phyloP scores from a whole-genome alignment of 1,140 invertebrate genomes.

The Globodera rostochiensis region DNA sequence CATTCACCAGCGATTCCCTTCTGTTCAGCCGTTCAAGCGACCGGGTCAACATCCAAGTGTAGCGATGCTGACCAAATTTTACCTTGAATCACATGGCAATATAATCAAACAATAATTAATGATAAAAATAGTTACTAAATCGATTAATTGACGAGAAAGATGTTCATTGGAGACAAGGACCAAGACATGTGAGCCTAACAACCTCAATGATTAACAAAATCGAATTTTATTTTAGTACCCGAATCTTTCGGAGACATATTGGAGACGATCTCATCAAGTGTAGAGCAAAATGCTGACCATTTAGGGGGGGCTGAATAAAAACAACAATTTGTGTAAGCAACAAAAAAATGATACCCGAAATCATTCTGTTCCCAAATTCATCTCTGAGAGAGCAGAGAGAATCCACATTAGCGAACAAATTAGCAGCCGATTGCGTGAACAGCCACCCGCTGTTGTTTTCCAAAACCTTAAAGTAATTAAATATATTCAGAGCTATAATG shows the following conservation, averaged over 20 bases:
- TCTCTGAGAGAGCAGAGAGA: constrained; percentile 44
- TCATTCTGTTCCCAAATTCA: constrained; percentile 38
- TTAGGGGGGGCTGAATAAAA: constrained; percentile 51
- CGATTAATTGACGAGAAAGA: constrained; percentile 50
- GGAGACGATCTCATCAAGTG: constrained; percentile 51
- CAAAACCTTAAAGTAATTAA: constrained; percentile 30
- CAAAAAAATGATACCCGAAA: constrained; percentile 31
- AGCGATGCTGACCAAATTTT: constrained; percentile 48
- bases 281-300: constrained; percentile 50
- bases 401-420: constrained; percentile 51
- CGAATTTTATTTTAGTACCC: neutral
- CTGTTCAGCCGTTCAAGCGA: constrained; percentile 20
- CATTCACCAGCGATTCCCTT: constrained; percentile 21
- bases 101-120: neutral
- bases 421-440: constrained; percentile 54
- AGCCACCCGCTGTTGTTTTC: constrained; percentile 62
- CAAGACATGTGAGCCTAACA: constrained; percentile 47
- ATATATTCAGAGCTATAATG: too few species aligned
- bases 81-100: neutral
- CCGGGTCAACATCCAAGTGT: constrained; percentile 48
- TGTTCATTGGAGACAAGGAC: constrained; percentile 52
- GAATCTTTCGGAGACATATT: constrained; percentile 25
- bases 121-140: constrained; percentile 32
- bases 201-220: neutral
- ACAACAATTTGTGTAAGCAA: neutral